Conservation (phyloP, 2,888 invertebrate species). For the Tineola bisselliella region DNA sequence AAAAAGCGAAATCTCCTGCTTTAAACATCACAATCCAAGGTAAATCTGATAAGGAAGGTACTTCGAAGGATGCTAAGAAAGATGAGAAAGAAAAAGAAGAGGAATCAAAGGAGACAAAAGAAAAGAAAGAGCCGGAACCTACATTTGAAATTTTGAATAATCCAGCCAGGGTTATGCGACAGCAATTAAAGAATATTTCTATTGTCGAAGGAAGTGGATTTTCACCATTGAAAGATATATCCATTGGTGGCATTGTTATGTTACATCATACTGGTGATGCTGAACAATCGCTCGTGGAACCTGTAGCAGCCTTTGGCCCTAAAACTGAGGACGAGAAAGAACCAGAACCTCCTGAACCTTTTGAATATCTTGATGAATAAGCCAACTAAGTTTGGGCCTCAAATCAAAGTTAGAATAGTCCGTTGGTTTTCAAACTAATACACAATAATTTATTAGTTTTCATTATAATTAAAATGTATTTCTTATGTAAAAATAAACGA, state of each 20-base stretch:
- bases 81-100: slow-evolving; percentile 56
- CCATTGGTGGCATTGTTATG: slow-evolving; percentile 96
- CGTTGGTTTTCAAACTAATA: not conserved
- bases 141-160: slow-evolving; percentile 91
- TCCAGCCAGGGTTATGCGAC: slow-evolving; percentile 93
- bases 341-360: slow-evolving; percentile 97
- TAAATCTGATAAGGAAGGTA: slow-evolving; percentile 53
- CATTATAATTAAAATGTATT: not conserved
- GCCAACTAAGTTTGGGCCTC: slow-evolving; percentile 15
- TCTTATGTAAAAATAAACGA: not conserved
- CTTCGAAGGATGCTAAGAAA: slow-evolving; percentile 60
- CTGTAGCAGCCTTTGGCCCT: slow-evolving; percentile 90
- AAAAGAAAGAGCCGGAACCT: slow-evolving; percentile 89
- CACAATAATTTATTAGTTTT: not conserved
- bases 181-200: slow-evolving; percentile 83
- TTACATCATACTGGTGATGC: slow-evolving; percentile 85
- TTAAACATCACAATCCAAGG: slow-evolving; percentile 61
- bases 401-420: not conserved
- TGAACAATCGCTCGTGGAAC: slow-evolving; percentile 89
- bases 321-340: slow-evolving; percentile 95
- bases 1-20: slow-evolving; percentile 56
- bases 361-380: slow-evolving; percentile 92
- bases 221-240: slow-evolving; percentile 87
- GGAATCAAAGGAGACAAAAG: slow-evolving; percentile 53
- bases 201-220: slow-evolving; percentile 85